Evolutionary conservation across 2,888 invertebrate genomes (phyloP).

Genomic region (Conomelus anceps): DNA sequence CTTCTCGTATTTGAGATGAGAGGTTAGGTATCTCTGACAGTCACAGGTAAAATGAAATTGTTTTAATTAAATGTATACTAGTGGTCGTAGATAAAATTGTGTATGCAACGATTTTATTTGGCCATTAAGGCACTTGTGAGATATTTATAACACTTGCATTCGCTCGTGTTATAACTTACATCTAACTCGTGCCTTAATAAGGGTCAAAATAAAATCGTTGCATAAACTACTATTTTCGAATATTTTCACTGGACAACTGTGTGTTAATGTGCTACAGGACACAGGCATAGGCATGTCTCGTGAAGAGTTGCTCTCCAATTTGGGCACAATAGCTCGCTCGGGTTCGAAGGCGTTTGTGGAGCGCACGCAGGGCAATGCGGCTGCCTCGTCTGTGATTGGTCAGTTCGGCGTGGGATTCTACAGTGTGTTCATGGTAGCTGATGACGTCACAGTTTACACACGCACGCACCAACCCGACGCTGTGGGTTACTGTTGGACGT

Average conservation of each 20-base stretch:
- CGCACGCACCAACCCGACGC: constrained; percentile 58
- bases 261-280: constrained; percentile 53
- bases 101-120: no score
- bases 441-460: constrained; percentile 88
- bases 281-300: constrained; percentile 93
- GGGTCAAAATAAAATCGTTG: no score
- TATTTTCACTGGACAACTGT: no score
- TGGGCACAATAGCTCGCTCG: constrained; percentile 93
- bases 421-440: constrained; percentile 95
- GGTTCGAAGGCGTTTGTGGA: constrained; percentile 68
- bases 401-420: constrained; percentile 99
- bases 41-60: no score
- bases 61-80: no score
- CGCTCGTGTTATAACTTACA: no score
- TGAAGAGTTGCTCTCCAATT: constrained; percentile 81
- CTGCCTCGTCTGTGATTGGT: constrained; percentile 76
- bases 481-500: constrained; percentile 77
- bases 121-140: no score
- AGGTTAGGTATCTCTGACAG: no score
- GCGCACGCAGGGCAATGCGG: constrained; percentile 44
- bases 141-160: no score
- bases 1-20: no score
- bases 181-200: no score
- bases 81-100: no score
- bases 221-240: constrained; percentile 9